These are phyloP conservation scores for Betta splendens DNA, from an alignment of 2,797 vertebrate species.

Conservation along the genomic window DNA sequence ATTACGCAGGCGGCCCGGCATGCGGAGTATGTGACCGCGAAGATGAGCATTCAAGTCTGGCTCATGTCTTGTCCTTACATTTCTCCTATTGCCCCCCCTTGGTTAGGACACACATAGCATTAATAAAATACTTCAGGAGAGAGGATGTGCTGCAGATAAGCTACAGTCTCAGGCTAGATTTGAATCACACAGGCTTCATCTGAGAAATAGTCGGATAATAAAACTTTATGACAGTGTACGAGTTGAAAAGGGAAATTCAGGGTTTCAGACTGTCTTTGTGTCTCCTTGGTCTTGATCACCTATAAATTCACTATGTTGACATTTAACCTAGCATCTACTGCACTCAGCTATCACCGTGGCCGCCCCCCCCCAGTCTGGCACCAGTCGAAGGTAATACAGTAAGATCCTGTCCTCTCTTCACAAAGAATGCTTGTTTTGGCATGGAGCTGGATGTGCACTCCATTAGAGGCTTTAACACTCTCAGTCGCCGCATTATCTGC, in stretches of 20 bases:
- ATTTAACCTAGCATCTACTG: constrained; percentile 62
- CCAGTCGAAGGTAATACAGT: constrained; percentile 58
- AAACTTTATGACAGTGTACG: too few relatives aligned
- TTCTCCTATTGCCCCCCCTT: constrained; percentile 13
- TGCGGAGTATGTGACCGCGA: constrained; percentile 58
- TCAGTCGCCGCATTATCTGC: constrained; percentile 48
- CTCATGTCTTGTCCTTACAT: constrained; percentile 22
- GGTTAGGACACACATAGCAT: constrained; percentile 1
- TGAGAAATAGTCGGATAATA: too few relatives aligned
- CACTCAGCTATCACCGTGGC: constrained; percentile 46
- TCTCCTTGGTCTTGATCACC: constrained; percentile 38
- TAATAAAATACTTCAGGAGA: constrained; percentile 13
- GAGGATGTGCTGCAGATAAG: not conserved
- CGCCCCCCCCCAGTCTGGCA: constrained; percentile 55
- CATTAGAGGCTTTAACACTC: constrained; percentile 56
- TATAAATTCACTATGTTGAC: constrained; percentile 64
- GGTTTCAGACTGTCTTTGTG: constrained; percentile 37
- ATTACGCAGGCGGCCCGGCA: constrained; percentile 56
- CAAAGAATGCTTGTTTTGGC: constrained; percentile 67
- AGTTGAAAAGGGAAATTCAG: constrained; percentile 11
- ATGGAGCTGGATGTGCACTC: constrained; percentile 44
- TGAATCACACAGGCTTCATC: not conserved
- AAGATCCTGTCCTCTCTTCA: constrained; percentile 62
- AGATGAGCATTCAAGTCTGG: constrained; percentile 47
- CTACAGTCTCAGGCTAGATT: not conserved